Evolutionary conservation across 2,797 vertebrate genomes (phyloP).

Genomic region (Lacerta bilineata): DNA sequence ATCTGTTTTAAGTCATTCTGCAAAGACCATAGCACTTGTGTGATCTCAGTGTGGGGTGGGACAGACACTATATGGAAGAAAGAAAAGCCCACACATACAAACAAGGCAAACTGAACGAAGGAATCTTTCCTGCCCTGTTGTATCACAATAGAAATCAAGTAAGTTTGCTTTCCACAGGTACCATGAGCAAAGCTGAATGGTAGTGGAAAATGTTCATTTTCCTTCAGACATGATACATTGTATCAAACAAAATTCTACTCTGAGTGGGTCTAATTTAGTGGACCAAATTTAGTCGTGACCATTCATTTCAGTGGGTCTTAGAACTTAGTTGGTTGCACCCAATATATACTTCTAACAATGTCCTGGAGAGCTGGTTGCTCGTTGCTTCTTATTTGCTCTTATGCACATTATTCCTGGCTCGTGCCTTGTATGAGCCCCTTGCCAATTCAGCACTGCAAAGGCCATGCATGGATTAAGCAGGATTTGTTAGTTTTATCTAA

Average conservation of each 20-base stretch:
- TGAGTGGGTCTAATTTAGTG: too few relatives aligned
- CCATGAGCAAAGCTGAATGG: not conserved
- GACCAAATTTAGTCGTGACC: too few relatives aligned
- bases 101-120: not conserved
- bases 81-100: not conserved
- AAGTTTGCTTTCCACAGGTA: not conserved
- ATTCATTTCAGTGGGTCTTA: too few relatives aligned
- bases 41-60: not conserved
- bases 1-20: too few relatives aligned
- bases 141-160: not conserved
- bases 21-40: not conserved
- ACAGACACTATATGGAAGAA: not conserved
- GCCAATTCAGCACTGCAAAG: not conserved
- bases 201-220: not conserved
- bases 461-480: not conserved
- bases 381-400: not conserved
- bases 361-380: not conserved
- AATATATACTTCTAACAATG: not conserved
- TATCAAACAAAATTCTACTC: too few relatives aligned
- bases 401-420: not conserved
- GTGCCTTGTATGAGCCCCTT: not conserved
- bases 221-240: not conserved
- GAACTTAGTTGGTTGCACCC: too few relatives aligned
- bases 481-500: slow-evolving; percentile 11
- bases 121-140: not conserved